Conservation (phyloP, 2,113 vertebrate genomes). For the Ammodytes marinus region DNA sequence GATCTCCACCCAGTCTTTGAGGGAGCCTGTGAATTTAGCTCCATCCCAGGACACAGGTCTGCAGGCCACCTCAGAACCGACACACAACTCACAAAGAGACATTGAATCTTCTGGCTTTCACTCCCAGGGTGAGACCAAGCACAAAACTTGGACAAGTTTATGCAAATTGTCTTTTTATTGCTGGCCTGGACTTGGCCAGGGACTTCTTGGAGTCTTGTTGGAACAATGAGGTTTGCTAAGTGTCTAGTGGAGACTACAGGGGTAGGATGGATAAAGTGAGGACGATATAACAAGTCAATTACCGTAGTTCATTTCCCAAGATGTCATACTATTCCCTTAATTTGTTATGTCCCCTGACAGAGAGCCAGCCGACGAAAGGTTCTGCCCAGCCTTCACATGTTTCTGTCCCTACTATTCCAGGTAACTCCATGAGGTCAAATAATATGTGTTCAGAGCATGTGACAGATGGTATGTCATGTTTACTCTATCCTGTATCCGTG, state of each 20-base stretch:
- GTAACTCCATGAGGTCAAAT: constrained; percentile 46
- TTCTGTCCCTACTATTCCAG: constrained; percentile 69
- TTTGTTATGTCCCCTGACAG: constrained; percentile 38
- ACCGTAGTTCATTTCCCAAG: neutral
- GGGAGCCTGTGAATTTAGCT: constrained; percentile 59
- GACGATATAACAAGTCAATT: neutral
- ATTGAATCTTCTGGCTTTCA: constrained; percentile 53
- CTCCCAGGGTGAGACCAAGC: constrained; percentile 65
- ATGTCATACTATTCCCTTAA: neutral
- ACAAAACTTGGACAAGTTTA: neutral
- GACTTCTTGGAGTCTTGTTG: neutral
- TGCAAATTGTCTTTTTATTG: too few relatives aligned
- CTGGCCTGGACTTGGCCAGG: neutral
- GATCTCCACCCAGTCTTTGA: constrained; percentile 75
- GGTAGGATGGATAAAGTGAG: neutral
- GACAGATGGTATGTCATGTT: neutral
- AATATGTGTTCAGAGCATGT: neutral
- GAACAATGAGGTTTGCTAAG: neutral
- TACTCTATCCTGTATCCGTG: neutral
- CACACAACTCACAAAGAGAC: constrained; percentile 61
- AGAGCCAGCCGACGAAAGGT: constrained; percentile 62
- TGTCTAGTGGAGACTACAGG: neutral
- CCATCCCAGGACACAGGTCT: constrained; percentile 44
- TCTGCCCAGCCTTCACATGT: constrained; percentile 35
- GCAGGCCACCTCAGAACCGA: constrained; percentile 45